Percentiles rank a stretch among this genome's conserved stretches.
Conservation (phyloP, 1,140 invertebrate genomes). For the Daktulosphaira vitifoliae region DNA sequence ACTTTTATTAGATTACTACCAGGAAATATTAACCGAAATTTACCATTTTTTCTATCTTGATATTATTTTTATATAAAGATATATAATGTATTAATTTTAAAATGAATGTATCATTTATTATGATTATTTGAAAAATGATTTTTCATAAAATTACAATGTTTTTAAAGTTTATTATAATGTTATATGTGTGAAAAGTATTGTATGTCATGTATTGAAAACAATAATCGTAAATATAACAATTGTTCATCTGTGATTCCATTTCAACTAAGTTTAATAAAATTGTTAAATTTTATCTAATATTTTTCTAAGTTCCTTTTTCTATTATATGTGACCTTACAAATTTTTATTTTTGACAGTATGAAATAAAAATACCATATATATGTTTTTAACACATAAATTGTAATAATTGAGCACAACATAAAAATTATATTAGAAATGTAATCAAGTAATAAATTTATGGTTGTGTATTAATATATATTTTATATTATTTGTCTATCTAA, state of each 20-base stretch:
- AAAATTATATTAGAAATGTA: too few relatives aligned
- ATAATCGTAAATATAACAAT: background rate
- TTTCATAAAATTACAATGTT: conserved; percentile 5
- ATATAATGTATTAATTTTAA: conserved; percentile 1
- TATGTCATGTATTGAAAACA: background rate
- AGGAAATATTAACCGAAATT: background rate
- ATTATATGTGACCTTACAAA: too few relatives aligned
- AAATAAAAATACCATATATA: too few relatives aligned
- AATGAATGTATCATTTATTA: background rate
- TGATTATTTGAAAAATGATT: background rate
- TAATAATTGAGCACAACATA: too few relatives aligned
- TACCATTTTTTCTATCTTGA: conserved; percentile 12
- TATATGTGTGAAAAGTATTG: background rate
- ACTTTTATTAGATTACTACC: background rate
- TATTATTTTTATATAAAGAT: conserved; percentile 1
- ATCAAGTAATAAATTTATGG: too few relatives aligned
- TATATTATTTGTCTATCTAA: too few relatives aligned
- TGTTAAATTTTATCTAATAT: background rate
- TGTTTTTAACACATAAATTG: too few relatives aligned
- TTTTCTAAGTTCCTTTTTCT: background rate
- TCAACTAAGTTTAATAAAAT: background rate
- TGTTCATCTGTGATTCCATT: conserved; percentile 12
- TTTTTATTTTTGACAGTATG: too few relatives aligned
- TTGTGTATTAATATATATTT: too few relatives aligned
- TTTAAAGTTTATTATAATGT: conserved; percentile 2